These are phyloP conservation scores for Tupiocoris notatus DNA, from an alignment of 2,888 invertebrate species.

Conservation along the genomic window DNA sequence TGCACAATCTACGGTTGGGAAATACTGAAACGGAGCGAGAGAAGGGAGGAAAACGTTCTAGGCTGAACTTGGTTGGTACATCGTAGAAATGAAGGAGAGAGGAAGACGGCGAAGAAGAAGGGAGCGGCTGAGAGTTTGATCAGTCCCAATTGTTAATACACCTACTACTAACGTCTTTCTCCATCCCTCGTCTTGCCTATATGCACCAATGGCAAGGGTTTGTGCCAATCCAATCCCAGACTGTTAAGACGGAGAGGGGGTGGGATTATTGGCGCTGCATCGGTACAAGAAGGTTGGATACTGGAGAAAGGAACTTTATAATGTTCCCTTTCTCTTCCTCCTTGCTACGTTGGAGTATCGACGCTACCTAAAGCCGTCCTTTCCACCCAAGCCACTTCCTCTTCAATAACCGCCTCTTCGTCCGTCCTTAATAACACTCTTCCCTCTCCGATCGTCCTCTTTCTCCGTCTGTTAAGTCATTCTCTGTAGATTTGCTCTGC, in stretches of 20 bases:
- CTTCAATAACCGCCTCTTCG: neutral
- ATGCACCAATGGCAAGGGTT: neutral
- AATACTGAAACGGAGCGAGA: neutral
- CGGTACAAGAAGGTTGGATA: neutral
- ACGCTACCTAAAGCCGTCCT: slow-evolving; percentile 17
- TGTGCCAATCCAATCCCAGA: slow-evolving; percentile 27
- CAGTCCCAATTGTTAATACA: slow-evolving; percentile 41
- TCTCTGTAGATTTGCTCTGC: slow-evolving; percentile 19
- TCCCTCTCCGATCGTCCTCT: neutral
- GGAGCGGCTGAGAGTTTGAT: slow-evolving; percentile 21
- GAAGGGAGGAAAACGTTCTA: neutral
- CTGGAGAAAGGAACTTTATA: slow-evolving; percentile 28
- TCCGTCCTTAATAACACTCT: neutral
- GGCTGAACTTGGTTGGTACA: neutral
- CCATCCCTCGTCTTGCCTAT: neutral
- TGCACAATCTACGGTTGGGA: neutral
- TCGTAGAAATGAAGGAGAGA: neutral
- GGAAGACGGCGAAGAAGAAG: neutral
- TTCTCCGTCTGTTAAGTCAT: slow-evolving; percentile 11
- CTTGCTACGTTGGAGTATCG: slow-evolving; percentile 8
- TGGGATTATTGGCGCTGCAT: neutral
- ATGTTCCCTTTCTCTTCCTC: slow-evolving; percentile 26
- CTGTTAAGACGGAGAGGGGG: neutral
- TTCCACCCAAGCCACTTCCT: neutral
- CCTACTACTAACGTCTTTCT: slow-evolving; percentile 17